Percentiles rank a stretch among this genome's conserved stretches.
Evolutionary conservation across 1,140 invertebrate genomes (phyloP).

Genomic region (Drosophila arizonae): DNA sequence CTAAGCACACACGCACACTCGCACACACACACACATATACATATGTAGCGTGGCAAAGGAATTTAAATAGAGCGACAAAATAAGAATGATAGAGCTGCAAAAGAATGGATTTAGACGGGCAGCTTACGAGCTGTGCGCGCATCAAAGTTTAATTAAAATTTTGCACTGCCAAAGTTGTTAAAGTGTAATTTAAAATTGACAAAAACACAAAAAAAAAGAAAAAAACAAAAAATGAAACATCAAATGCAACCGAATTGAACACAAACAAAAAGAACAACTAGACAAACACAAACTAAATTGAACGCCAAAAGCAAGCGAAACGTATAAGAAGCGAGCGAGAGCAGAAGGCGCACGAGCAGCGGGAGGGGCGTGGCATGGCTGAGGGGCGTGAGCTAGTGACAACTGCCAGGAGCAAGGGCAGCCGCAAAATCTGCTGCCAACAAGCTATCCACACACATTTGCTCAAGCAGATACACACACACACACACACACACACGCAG

Average conservation of each 20-base stretch:
- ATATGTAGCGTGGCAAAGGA: background rate
- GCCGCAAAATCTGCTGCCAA: slow-evolving; percentile 54
- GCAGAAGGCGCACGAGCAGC: background rate
- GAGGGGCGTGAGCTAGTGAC: slow-evolving; percentile 18
- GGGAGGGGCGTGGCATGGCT: background rate
- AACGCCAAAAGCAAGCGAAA: slow-evolving; percentile 48
- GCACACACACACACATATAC: slow-evolving; percentile 9
- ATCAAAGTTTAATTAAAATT: slow-evolving; percentile 73
- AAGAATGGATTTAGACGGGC: background rate
- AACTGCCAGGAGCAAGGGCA: slow-evolving; percentile 43
- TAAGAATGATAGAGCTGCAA: background rate
- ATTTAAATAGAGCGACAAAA: background rate
- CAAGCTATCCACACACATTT: slow-evolving; percentile 39
- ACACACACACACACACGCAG: slow-evolving; percentile 3
- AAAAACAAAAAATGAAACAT: slow-evolving; percentile 1
- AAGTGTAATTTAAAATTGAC: slow-evolving; percentile 68
- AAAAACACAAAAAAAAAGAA: slow-evolving; percentile 26
- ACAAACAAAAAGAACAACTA: slow-evolving; percentile 26
- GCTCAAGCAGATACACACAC: background rate
- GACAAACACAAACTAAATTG: slow-evolving; percentile 39
- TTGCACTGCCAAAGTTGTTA: slow-evolving; percentile 49
- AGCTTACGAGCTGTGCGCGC: slow-evolving; percentile 15
- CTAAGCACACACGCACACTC: slow-evolving; percentile 43
- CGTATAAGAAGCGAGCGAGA: slow-evolving; percentile 26
- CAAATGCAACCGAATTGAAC: background rate